These are phyloP conservation scores for Apostichopus leukothele DNA, from an alignment of 53 echinoderm and acorn worm species.

Conservation along the genomic window DNA sequence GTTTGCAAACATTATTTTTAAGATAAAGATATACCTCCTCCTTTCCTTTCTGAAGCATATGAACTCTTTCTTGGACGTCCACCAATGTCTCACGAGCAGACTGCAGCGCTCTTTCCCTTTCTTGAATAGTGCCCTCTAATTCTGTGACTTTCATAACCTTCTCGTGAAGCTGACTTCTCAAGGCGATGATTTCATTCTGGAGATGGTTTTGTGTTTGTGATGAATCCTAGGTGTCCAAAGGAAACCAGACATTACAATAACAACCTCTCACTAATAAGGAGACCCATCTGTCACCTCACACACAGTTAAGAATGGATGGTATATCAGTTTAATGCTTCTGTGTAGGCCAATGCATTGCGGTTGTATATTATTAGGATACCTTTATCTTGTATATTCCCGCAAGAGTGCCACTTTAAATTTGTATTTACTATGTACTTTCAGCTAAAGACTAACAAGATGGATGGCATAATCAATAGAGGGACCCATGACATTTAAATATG, in stretches of 20 bases:
- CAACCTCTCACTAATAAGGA: neutral
- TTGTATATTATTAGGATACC: too few species aligned
- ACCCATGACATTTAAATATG: too few species aligned
- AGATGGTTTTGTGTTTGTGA: conserved; percentile 49
- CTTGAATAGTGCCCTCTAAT: conserved; percentile 37
- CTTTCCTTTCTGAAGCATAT: conserved; percentile 23
- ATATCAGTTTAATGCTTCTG: too few species aligned
- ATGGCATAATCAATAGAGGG: neutral
- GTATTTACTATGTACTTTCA: neutral
- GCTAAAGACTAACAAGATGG: neutral
- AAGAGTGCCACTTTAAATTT: neutral
- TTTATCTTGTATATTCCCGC: too few species aligned
- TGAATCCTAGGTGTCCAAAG: neutral
- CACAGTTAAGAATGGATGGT: too few species aligned
- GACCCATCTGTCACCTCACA: too few species aligned
- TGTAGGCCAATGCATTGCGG: too few species aligned
- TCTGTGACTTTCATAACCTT: conserved; percentile 49
- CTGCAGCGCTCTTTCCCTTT: conserved; percentile 29
- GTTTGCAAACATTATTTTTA: too few species aligned
- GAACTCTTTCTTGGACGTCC: conserved; percentile 40
- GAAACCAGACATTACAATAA: neutral
- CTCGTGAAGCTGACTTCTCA: conserved; percentile 54
- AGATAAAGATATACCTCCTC: conserved; percentile 7
- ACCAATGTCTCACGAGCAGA: conserved; percentile 30
- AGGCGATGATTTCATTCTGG: conserved; percentile 50